phyloP scores from a whole-genome alignment of 1,140 invertebrate species.

The Drosophila carrolli region DNA sequence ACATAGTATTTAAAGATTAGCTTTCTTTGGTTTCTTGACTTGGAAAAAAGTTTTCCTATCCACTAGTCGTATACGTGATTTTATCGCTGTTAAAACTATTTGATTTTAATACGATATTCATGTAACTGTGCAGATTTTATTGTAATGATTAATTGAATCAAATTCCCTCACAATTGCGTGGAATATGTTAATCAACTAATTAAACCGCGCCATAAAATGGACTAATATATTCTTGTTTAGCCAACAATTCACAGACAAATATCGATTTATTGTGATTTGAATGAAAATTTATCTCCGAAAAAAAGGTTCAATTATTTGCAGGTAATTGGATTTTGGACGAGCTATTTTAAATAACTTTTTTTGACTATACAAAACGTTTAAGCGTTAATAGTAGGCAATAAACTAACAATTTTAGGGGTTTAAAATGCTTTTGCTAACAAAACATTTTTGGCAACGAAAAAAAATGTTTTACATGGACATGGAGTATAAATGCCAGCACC shows the following conservation, averaged over 20 bases:
- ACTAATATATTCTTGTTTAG: background rate
- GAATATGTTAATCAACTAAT: background rate
- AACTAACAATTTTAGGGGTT: background rate
- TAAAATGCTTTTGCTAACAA: constrained; percentile 4
- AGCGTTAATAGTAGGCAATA: background rate
- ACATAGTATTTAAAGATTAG: no score
- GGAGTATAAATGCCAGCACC: background rate
- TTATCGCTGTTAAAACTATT: no score
- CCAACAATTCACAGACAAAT: background rate
- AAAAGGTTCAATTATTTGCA: background rate
- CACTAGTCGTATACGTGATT: no score
- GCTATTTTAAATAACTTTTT: background rate
- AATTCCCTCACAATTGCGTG: no score
- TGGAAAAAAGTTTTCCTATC: no score
- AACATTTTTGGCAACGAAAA: no score
- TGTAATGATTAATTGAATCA: no score
- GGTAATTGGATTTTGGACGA: background rate
- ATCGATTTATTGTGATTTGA: background rate
- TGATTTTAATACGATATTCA: no score
- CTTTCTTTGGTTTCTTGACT: no score
- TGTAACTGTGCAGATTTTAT: no score
- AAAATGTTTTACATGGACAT: background rate
- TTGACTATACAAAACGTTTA: background rate
- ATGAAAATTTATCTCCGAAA: background rate
- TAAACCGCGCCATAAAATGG: background rate